phyloP scores from a whole-genome alignment of 2,888 invertebrate species.

The Gymnosoma rotundatum region DNA sequence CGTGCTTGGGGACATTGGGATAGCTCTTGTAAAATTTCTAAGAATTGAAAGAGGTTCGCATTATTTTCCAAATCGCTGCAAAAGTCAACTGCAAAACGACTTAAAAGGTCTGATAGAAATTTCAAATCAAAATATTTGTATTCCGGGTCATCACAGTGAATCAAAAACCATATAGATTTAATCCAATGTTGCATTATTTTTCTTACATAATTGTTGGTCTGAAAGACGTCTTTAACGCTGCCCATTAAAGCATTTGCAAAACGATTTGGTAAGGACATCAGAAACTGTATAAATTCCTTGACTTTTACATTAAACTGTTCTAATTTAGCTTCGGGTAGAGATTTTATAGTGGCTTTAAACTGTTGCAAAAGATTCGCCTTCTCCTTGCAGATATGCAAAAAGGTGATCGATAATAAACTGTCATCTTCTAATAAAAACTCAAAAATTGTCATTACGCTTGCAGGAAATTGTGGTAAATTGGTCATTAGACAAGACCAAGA shows the following conservation, averaged over 20 bases:
- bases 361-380: slow-evolving; percentile 71
- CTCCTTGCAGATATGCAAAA: slow-evolving; percentile 75
- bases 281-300: slow-evolving; percentile 84
- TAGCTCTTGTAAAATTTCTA: slow-evolving; percentile 83
- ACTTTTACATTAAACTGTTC: slow-evolving; percentile 80
- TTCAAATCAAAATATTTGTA: slow-evolving; percentile 71
- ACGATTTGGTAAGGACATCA: slow-evolving; percentile 87
- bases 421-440: slow-evolving; percentile 75
- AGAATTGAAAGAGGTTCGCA: slow-evolving; percentile 83
- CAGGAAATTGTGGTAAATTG: slow-evolving; percentile 71
- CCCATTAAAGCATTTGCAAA: slow-evolving; percentile 86
- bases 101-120: slow-evolving; percentile 84
- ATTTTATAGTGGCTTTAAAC: slow-evolving; percentile 73
- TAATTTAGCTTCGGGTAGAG: slow-evolving; percentile 71
- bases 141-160: slow-evolving; percentile 74
- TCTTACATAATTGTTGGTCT: slow-evolving; percentile 84
- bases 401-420: slow-evolving; percentile 73
- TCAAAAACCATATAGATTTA: slow-evolving; percentile 85
- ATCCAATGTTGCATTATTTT: slow-evolving; percentile 85
- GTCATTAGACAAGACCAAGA: slow-evolving; percentile 73
- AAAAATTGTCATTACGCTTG: slow-evolving; percentile 72
- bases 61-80: slow-evolving; percentile 82
- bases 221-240: slow-evolving; percentile 84
- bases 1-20: slow-evolving; percentile 54
- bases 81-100: slow-evolving; percentile 85